phyloP scores from a whole-genome alignment of 92 coral and sea anemone genomes.

The Pocillopora meandrina region DNA sequence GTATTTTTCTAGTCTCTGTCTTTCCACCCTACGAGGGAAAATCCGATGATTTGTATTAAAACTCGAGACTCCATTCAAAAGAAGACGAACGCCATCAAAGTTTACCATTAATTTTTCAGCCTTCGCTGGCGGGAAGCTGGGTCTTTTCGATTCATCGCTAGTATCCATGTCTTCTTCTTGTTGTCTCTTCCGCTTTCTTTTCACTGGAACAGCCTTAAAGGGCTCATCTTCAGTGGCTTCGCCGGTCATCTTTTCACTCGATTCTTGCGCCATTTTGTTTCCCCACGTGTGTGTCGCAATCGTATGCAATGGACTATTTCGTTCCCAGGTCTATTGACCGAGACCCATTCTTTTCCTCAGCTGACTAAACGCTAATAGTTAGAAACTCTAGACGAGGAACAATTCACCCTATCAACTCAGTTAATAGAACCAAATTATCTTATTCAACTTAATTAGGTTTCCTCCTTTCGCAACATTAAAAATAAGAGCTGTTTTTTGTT shows the following conservation, averaged over 20 bases:
- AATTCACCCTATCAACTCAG: not conserved
- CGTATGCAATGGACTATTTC: not conserved
- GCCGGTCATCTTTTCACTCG: constrained; percentile 31
- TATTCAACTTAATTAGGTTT: too few relatives aligned
- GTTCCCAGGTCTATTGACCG: constrained; percentile 33
- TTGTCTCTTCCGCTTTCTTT: constrained; percentile 85
- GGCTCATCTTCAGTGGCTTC: constrained; percentile 64
- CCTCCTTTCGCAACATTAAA: too few relatives aligned
- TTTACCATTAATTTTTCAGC: constrained; percentile 85
- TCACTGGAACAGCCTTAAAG: constrained; percentile 67
- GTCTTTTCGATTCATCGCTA: constrained; percentile 66
- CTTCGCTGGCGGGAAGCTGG: constrained; percentile 93
- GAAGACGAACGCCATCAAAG: not conserved
- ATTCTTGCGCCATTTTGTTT: constrained; percentile 77
- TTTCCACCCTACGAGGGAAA: constrained; percentile 71
- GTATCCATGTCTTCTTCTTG: constrained; percentile 90
- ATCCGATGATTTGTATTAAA: not conserved
- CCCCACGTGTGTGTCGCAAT: constrained; percentile 54
- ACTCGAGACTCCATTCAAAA: not conserved
- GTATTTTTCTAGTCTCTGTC: constrained; percentile 83
- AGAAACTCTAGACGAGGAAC: not conserved
- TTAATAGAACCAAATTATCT: too few relatives aligned
- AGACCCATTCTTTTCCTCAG: not conserved
- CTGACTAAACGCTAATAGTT: not conserved
- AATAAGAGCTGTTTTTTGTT: too few relatives aligned